A percentile compares a stretch with the other conserved stretches of the same genome.
These are phyloP conservation scores for Cyprinodon brontotheroides DNA, from an alignment of 2,113 vertebrate genomes.

Conservation along the genomic window DNA sequence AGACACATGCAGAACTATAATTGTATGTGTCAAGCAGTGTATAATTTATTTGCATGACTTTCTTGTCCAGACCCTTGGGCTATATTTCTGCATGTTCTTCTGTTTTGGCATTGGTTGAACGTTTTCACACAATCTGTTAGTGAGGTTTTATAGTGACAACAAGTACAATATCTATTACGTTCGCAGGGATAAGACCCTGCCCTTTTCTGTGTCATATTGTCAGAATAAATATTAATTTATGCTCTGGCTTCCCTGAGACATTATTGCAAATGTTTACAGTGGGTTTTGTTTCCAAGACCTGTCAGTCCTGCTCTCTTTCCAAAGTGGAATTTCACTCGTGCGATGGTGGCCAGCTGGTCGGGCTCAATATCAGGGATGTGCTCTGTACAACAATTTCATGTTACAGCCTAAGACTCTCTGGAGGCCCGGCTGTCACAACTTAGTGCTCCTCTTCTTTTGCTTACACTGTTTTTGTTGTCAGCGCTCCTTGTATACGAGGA, in stretches of 20 bases:
- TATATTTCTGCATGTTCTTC: constrained; percentile 11
- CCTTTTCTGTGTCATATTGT: constrained; percentile 25
- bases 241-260: constrained; percentile 31
- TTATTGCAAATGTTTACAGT: constrained; percentile 51
- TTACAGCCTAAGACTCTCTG: constrained; percentile 19
- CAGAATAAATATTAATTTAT: constrained; percentile 54
- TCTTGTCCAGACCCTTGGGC: background rate
- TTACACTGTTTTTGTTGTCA: constrained; percentile 14
- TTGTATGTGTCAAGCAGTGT: background rate
- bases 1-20: too few relatives aligned
- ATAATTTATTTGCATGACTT: background rate
- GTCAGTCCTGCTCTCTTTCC: constrained; percentile 43
- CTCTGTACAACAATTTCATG: constrained; percentile 28
- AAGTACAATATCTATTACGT: constrained; percentile 7
- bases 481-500: constrained; percentile 15
- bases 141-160: constrained; percentile 10
- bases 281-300: constrained; percentile 41
- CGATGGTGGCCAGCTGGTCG: constrained; percentile 71
- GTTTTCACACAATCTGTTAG: constrained; percentile 2
- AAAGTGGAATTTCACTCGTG: constrained; percentile 55
- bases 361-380: constrained; percentile 23
- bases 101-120: background rate
- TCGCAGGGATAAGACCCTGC: background rate
- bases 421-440: constrained; percentile 6
- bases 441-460: constrained; percentile 20